Evolutionary conservation across 2,113 vertebrate genomes (phyloP), one percentile per base, ranked within the genome.

Genomic region (Macrotus californicus): DNA sequence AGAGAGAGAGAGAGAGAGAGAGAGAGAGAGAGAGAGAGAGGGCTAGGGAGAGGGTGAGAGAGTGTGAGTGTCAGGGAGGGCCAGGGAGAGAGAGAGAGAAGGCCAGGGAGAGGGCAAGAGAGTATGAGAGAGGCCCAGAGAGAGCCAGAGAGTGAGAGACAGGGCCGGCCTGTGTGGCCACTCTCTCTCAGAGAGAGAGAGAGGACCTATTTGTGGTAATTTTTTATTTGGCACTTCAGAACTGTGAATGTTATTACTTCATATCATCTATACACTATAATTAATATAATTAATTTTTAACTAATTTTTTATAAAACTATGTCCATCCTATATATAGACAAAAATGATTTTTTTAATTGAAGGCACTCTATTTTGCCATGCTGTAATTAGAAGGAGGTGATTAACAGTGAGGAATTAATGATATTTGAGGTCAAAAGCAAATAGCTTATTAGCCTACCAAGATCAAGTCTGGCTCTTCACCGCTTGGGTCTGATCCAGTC

Each of bases 121-220:
- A n/a, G n/a, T n/a, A n/a, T n/a, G n/a, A n/a, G n/a, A n/a, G n/a
- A n/a, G n/a, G n/a, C n/a, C n/a, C n/a, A n/a, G n/a, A n/a, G n/a
- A n/a, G n/a, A n/a, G n/a, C n/a, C n/a, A n/a, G n/a, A n/a, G n/a
- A n/a, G n/a, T n/a, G n/a, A n/a, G n/a, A n/a, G n/a, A n/a, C n/a
- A n/a, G n/a, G n/a, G n/a, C n/a, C n/a, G n/a, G n/a, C n/a, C n/a
- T n/a, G n/a, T n/a, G n/a, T n/a, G n/a, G n/a, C n/a, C n/a, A n/a
- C n/a, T n/a, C n/a, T n/a, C n/a, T n/a, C n/a, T n/a, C n/a, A n/a
- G n/a, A n/a, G n/a, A n/a, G n/a, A n/a, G n/a, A n/a, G n/a, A n/a
- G n/a, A n/a, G n/a, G n/a, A n/a, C n/a, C n/a, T 97, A 98, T 97
- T 98, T 93, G 84, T 88, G 75, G 87, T 70, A 88, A 87, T n/a